phyloP scores from a whole-genome alignment of 2,113 vertebrate species.

The Pimephales promelas region DNA sequence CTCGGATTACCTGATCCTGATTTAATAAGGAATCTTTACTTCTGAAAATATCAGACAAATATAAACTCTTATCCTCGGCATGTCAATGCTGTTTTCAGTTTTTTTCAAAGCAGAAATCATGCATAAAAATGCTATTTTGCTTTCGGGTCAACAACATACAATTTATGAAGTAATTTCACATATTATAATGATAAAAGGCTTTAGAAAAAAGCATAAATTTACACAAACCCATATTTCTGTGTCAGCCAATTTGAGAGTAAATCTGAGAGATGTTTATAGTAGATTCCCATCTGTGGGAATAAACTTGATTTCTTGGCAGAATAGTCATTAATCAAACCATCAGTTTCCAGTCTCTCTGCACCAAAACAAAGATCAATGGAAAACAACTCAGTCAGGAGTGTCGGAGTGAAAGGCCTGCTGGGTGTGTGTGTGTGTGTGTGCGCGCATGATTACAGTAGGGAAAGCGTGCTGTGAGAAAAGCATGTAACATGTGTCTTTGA shows the following conservation, averaged over 20 bases:
- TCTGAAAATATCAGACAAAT: background rate
- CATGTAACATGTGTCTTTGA: background rate
- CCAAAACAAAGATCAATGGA: conserved; percentile 32
- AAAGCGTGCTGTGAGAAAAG: background rate
- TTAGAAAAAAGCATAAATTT: background rate
- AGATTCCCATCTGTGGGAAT: background rate
- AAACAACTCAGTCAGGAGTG: conserved; percentile 25
- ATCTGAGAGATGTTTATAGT: background rate
- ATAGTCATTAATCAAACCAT: conserved; percentile 36
- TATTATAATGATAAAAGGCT: background rate
- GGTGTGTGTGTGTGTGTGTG: background rate
- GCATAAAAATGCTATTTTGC: background rate
- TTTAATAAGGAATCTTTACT: background rate
- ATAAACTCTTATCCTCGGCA: background rate
- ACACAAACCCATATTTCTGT: conserved; percentile 10
- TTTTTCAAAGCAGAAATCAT: background rate
- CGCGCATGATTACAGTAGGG: background rate
- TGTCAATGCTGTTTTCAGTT: background rate
- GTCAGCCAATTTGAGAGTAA: conserved; percentile 16
- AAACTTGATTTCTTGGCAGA: background rate
- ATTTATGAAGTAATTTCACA: background rate
- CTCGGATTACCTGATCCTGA: too few species aligned
- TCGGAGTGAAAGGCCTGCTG: background rate
- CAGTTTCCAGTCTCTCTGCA: conserved; percentile 12
- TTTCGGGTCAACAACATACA: background rate